Conservation (phyloP, 2,113 vertebrate species). For the Panthera leo region DNA sequence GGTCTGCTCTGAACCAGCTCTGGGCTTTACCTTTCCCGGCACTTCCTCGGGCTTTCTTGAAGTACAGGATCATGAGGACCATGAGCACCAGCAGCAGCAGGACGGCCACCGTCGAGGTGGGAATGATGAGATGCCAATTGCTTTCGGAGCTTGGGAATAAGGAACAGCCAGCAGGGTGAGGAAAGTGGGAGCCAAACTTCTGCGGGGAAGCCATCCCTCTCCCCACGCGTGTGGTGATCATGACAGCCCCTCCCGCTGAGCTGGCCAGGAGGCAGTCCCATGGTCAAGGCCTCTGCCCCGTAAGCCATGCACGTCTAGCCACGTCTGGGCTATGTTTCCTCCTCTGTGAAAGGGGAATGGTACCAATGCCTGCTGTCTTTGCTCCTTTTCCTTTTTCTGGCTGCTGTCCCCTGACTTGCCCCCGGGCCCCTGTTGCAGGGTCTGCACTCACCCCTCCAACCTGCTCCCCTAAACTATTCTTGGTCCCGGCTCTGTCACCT, state of each 20-base stretch:
- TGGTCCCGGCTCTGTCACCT: background rate
- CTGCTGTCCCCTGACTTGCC: background rate
- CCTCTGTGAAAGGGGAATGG: background rate
- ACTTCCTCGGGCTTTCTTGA: background rate
- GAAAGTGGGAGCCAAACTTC: background rate
- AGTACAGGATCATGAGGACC: accelerated
- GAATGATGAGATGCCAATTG: accelerated
- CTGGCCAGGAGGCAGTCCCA: background rate
- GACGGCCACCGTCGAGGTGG: background rate
- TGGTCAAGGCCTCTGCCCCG: background rate
- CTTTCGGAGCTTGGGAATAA: background rate
- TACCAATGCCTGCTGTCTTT: background rate
- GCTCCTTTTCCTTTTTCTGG: background rate
- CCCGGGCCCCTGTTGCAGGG: no score
- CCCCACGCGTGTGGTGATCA: background rate
- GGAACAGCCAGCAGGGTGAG: background rate
- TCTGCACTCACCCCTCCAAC: background rate
- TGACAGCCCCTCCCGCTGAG: background rate
- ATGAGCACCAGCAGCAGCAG: conserved; percentile 47
- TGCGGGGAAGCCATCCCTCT: background rate
- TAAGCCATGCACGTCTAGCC: accelerated
- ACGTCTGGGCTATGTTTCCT: background rate
- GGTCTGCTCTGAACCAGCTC: accelerated
- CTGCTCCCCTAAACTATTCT: background rate
- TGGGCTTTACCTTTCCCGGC: conserved; percentile 43